phyloP scores from a whole-genome alignment of 1,140 invertebrate genomes.

The Chrysoperla carnea region DNA sequence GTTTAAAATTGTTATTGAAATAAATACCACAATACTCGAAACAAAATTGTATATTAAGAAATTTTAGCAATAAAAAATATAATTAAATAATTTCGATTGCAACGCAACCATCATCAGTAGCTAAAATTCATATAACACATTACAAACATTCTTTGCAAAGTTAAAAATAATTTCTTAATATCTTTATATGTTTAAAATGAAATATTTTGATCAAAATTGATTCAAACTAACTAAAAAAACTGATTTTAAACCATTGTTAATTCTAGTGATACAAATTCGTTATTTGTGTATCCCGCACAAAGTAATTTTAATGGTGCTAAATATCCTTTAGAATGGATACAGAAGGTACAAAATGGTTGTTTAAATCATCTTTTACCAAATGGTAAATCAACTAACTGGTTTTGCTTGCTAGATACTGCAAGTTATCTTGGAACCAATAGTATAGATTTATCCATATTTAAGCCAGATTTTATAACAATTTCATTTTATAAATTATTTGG shows the following conservation, averaged over 20 bases:
- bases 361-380: slow-evolving; percentile 26
- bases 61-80: too few relatives aligned
- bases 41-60: too few relatives aligned
- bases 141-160: too few relatives aligned
- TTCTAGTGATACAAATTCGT: slow-evolving; percentile 26
- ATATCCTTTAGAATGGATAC: slow-evolving; percentile 62
- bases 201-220: neutral
- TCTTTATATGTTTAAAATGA: too few relatives aligned
- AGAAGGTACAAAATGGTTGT: slow-evolving; percentile 38
- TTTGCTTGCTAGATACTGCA: slow-evolving; percentile 74
- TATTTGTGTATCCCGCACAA: slow-evolving; percentile 81
- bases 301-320: slow-evolving; percentile 90
- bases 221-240: neutral
- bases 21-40: too few relatives aligned
- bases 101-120: too few relatives aligned
- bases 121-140: too few relatives aligned
- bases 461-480: slow-evolving; percentile 78
- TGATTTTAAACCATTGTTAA: too few relatives aligned
- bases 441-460: slow-evolving; percentile 50
- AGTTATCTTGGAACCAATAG: slow-evolving; percentile 58
- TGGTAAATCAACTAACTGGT: slow-evolving; percentile 42
- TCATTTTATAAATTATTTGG: slow-evolving; percentile 99
- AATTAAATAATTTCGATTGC: too few relatives aligned
- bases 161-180: too few relatives aligned
- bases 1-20: too few relatives aligned